Conservation (phyloP, 2,797 vertebrate genomes). For the Synaphobranchus kaupii region DNA sequence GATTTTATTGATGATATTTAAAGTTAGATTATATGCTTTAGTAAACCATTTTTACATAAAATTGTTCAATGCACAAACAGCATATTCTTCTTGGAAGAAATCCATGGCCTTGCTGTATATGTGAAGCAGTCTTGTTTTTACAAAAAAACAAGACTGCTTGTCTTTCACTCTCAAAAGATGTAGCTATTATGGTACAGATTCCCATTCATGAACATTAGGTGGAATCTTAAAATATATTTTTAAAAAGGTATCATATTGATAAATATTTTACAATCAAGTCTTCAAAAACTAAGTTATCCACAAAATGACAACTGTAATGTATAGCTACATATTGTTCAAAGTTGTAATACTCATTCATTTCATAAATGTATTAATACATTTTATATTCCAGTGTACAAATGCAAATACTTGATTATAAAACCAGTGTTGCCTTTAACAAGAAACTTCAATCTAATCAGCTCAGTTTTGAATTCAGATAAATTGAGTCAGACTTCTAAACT, state of each 20-base stretch:
- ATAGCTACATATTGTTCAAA: neutral
- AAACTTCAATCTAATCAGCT: slow-evolving; percentile 1
- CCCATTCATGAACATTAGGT: neutral
- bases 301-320: neutral
- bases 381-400: neutral
- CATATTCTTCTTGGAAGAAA: neutral
- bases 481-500: neutral
- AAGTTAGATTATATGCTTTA: neutral
- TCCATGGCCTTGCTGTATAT: neutral
- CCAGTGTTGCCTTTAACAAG: slow-evolving; percentile 10
- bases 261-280: neutral
- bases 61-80: neutral
- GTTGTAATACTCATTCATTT: neutral
- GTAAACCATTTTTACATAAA: neutral
- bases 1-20: neutral
- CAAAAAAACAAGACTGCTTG: neutral
- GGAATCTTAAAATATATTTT: neutral
- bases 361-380: neutral
- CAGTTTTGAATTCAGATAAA: neutral
- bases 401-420: neutral
- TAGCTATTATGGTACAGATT: neutral
- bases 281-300: neutral
- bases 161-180: neutral
- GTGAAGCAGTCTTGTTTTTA: neutral
- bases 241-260: neutral